These are phyloP conservation scores for Parauchenoglanis ngamensis DNA, from an alignment of 2,797 vertebrate genomes.

Conservation along the genomic window DNA sequence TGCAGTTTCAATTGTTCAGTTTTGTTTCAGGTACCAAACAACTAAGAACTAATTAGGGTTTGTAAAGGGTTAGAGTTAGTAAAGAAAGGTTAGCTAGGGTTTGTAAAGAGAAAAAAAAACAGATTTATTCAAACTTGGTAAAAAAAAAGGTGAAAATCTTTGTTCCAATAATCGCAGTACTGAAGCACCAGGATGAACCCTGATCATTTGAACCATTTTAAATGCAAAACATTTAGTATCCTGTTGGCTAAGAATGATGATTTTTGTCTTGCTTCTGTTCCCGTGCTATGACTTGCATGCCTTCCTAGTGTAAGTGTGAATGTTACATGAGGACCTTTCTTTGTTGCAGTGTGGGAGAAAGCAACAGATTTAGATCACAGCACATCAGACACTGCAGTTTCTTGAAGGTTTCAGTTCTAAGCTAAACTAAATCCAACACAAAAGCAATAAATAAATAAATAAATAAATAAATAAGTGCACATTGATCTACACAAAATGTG, in stretches of 20 bases:
- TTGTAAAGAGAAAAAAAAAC: not conserved
- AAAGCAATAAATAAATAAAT: not conserved
- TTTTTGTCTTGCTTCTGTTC: not conserved
- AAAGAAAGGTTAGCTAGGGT: too few relatives aligned
- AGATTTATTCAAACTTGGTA: not conserved
- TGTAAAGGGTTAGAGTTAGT: not conserved
- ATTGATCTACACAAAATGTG: too few relatives aligned
- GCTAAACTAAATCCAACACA: not conserved
- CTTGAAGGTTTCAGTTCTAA: not conserved
- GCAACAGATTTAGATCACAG: not conserved
- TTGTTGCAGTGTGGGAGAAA: not conserved
- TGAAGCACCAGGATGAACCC: not conserved
- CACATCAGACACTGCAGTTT: not conserved
- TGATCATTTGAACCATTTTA: not conserved
- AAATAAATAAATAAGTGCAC: not conserved
- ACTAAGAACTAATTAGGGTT: not conserved
- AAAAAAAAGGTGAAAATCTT: not conserved
- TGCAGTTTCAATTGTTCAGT: not conserved
- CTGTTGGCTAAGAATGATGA: not conserved
- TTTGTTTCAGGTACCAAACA: not conserved
- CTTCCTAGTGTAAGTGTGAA: not conserved
- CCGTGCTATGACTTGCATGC: not conserved
- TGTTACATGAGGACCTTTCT: not conserved
- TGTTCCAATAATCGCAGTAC: not conserved
- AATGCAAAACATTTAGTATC: not conserved